Base-by-base conservation (phyloP, 1,140 invertebrate species). In the Drosophila repleta region DNA sequence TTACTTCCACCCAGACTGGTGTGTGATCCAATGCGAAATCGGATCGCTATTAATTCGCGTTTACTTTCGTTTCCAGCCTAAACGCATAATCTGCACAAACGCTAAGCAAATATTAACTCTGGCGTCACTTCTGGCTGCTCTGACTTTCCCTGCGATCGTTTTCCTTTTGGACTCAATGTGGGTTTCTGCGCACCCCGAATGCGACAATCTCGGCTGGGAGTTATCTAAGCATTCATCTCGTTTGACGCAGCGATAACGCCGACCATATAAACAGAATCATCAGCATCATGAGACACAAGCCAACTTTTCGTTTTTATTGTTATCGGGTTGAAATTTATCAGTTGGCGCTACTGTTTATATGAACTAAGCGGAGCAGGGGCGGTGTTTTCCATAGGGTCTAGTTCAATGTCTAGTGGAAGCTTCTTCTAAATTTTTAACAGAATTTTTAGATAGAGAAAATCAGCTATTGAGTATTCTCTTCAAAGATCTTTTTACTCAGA, bases 241-340 rank as follows among this genome's bases (percentile, higher is more conserved):
- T 77, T 82, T 85, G 83, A 69, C 82, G 83, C 83, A 87, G 82
- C 66, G 82, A 85, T 88, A 85, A 85, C 70, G 35, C 10, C 20
- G 51, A 60, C 48, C 57, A 74, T 77, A 68, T 62, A 62, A 62
- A 68, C 74, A 81, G 45, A 57, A 51, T 51, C 63, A 66, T 69
- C 51, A 62, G 4, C 55, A 39, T 62, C 58, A 41, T 60, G 56
- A n/a, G 41, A 79, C 61, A 78, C 61, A 61, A 61, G 29, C 24
- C 45, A 66, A 39, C 49, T 26, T 32, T 7, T 4, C 46, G 56
- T 55, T 68, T 60, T 26, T 48, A 35, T 17, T 51, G 13, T 51
- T 66, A 48, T 66, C 53, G 15, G 26, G 26, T 48, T 39, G 66
- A 61, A 71, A 78, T 79, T 88, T 87, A 87, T 76, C 74, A 76